Evolutionary conservation across 2,888 invertebrate genomes (phyloP).

Genomic region (Sphecodes monilicornis): DNA sequence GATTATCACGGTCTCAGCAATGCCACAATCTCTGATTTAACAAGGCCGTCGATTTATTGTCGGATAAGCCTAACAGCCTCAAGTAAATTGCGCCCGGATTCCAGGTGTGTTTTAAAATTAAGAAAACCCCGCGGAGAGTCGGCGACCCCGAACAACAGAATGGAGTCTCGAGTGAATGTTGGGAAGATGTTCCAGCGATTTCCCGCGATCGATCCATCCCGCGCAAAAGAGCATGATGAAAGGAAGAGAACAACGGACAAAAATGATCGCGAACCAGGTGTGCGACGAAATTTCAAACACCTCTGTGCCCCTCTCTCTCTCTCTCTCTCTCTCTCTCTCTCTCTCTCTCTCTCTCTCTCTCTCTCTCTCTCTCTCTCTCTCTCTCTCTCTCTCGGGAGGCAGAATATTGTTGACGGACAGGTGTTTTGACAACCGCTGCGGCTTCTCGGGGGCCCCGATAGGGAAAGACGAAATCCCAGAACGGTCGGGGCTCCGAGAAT

Average conservation of each 20-base stretch:
- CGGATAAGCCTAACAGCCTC: slow-evolving; percentile 1
- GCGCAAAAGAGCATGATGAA: background rate
- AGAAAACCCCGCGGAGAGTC: slow-evolving; percentile 5
- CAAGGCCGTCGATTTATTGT: background rate
- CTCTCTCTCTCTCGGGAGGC: no score
- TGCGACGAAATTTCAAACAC: background rate
- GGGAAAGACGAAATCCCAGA: slow-evolving; percentile 75
- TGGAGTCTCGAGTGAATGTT: background rate
- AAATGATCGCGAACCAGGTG: background rate
- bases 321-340: no score
- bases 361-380: no score
- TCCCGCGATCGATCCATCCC: slow-evolving; percentile 5
- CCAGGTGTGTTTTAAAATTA: background rate
- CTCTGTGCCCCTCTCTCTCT: no score
- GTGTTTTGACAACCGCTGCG: slow-evolving; percentile 71
- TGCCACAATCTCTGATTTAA: background rate
- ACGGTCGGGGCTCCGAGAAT: slow-evolving; percentile 76
- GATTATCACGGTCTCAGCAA: slow-evolving; percentile 1
- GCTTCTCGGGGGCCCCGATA: slow-evolving; percentile 51
- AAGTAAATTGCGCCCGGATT: background rate
- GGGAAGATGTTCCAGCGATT: slow-evolving; percentile 4
- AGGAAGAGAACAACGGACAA: no score
- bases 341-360: no score
- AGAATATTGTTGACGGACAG: slow-evolving; percentile 34
- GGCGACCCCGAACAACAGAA: slow-evolving; percentile 1